Evolutionary conservation across 1,140 invertebrate species (phyloP).

Genomic region (Lethocerus indicus): DNA sequence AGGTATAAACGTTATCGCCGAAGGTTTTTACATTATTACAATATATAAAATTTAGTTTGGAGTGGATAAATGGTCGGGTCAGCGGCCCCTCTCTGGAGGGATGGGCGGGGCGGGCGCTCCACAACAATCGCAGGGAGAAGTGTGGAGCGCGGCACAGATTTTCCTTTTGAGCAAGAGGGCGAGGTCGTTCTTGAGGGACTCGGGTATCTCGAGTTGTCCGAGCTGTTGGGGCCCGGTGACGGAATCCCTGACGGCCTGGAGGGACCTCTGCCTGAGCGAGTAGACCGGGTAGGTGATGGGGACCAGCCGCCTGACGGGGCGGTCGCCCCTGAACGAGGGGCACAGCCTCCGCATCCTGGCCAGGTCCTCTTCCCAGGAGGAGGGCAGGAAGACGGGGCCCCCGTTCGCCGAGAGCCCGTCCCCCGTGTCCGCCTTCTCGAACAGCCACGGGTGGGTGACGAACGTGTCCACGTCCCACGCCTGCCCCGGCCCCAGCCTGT

Average conservation of each 20-base stretch:
- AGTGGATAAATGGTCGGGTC: too few relatives aligned
- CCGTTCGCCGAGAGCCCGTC: conserved; percentile 24
- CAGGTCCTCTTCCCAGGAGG: background rate
- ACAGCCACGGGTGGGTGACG: conserved; percentile 55
- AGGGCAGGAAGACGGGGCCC: background rate
- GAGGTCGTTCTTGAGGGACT: background rate
- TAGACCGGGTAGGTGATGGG: background rate
- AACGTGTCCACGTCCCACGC: conserved; percentile 48
- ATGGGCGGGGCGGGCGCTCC: too few relatives aligned
- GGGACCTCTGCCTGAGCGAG: background rate
- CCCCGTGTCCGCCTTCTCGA: conserved; percentile 38
- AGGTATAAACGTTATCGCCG: too few relatives aligned
- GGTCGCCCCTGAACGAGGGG: background rate
- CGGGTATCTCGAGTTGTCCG: background rate
- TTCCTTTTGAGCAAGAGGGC: background rate
- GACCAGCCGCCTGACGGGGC: background rate
- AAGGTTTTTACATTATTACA: too few relatives aligned
- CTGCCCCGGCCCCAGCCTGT: conserved; percentile 28
- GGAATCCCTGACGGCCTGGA: background rate
- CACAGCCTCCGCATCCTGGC: background rate
- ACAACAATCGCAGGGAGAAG: background rate
- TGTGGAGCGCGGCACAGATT: background rate
- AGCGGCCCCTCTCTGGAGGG: too few relatives aligned
- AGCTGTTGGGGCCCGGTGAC: background rate
- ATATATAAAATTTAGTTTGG: too few relatives aligned